These are phyloP conservation scores for Acrocephalus kingi DNA, from an alignment of 2,113 vertebrate genomes.

Conservation along the genomic window DNA sequence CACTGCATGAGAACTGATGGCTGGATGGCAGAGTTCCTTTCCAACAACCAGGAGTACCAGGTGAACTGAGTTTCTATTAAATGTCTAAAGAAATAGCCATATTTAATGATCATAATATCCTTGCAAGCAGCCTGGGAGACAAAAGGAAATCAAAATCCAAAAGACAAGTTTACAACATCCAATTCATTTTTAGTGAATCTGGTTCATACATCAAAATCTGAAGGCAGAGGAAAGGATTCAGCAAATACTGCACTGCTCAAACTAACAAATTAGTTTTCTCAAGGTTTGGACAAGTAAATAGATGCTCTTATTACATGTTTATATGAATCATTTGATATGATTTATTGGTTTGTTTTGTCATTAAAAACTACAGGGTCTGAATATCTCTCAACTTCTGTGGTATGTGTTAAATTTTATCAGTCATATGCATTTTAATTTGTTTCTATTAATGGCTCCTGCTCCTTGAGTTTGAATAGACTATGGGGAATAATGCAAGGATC, in stretches of 20 bases:
- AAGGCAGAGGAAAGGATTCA: constrained; percentile 7
- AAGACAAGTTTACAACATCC: neutral
- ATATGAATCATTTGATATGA: constrained; percentile 12
- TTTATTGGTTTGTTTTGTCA: constrained; percentile 53
- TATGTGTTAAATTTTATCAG: constrained; percentile 8
- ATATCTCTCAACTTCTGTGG: neutral
- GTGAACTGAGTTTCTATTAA: neutral
- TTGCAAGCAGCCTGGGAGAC: neutral
- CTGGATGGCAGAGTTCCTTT: neutral
- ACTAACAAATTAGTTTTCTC: constrained; percentile 25
- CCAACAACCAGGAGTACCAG: neutral
- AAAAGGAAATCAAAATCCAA: constrained; percentile 15
- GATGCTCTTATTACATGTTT: constrained; percentile 14
- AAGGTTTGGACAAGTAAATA: constrained; percentile 20
- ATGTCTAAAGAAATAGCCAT: neutral
- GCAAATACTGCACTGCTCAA: neutral
- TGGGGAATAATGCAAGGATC: neutral
- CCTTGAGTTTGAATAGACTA: constrained; percentile 10
- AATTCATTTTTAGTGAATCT: neutral
- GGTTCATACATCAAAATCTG: constrained; percentile 9
- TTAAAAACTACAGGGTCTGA: neutral
- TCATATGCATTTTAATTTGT: constrained; percentile 14
- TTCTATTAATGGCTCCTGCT: neutral
- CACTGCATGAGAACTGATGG: neutral
- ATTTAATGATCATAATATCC: neutral